These are phyloP conservation scores for Amiota communis DNA, from an alignment of 2,888 invertebrate species.

Conservation along the genomic window DNA sequence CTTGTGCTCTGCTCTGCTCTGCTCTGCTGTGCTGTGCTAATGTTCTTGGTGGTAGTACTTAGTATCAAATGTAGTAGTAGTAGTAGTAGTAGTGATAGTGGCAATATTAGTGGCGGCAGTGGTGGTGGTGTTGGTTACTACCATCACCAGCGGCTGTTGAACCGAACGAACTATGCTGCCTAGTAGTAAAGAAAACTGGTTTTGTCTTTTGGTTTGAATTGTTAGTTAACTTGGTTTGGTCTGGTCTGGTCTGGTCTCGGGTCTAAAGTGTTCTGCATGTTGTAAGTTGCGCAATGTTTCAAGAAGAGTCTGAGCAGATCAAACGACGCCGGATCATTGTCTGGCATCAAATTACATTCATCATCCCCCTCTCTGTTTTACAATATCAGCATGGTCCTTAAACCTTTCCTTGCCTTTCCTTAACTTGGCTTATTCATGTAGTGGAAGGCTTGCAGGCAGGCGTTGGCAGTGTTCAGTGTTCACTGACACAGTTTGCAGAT, in stretches of 20 bases:
- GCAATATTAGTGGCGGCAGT: constrained; percentile 22
- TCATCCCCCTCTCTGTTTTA: not conserved
- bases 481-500: constrained; percentile 18
- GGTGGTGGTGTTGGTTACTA: not conserved
- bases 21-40: too few relatives aligned
- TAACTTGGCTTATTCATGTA: constrained; percentile 61
- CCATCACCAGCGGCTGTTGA: not conserved
- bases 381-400: constrained; percentile 14
- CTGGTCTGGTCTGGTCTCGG: not conserved
- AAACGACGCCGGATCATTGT: constrained; percentile 66
- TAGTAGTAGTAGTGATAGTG: constrained; percentile 35
- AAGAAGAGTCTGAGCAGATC: constrained; percentile 48
- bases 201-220: not conserved
- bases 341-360: constrained; percentile 63
- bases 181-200: constrained; percentile 3
- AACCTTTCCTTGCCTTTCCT: constrained; percentile 29
- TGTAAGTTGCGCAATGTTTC: constrained; percentile 48
- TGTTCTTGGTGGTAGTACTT: not conserved
- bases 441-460: constrained; percentile 56
- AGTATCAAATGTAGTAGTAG: not conserved
- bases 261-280: not conserved
- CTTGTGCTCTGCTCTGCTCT: not conserved
- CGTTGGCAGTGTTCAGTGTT: too few relatives aligned
- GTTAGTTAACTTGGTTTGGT: not conserved
- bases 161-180: not conserved